phyloP scores from a whole-genome alignment of 2,797 vertebrate species.

The Semaprochilodus insignis region DNA sequence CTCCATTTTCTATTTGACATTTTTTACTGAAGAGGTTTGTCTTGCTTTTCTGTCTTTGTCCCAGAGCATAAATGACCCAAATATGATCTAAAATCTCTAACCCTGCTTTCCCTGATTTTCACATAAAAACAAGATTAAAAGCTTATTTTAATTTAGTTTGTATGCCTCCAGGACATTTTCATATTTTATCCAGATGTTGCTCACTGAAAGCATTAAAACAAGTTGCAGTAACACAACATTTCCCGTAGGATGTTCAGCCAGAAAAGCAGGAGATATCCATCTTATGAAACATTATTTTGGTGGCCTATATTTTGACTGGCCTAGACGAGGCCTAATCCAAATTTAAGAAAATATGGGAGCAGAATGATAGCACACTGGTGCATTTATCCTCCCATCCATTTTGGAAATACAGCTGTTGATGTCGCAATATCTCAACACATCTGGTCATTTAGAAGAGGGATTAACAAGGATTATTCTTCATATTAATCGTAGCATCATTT shows the following conservation, averaged over 20 bases:
- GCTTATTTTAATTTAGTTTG: constrained; percentile 22
- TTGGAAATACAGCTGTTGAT: constrained; percentile 32
- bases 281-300: constrained; percentile 32
- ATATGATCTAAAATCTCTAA: constrained; percentile 7
- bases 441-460: constrained; percentile 47
- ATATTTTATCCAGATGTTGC: constrained; percentile 31
- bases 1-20: neutral
- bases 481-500: neutral
- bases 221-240: constrained; percentile 7
- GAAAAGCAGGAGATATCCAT: constrained; percentile 35
- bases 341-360: constrained; percentile 28
- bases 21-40: neutral
- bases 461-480: constrained; percentile 33
- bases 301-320: constrained; percentile 19
- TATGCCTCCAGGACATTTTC: constrained; percentile 19
- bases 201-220: constrained; percentile 29
- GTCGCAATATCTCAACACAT: constrained; percentile 44
- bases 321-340: constrained; percentile 30
- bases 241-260: constrained; percentile 14
- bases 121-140: constrained; percentile 31
- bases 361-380: neutral
- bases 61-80: neutral
- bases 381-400: neutral
- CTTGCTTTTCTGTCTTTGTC: neutral
- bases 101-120: constrained; percentile 6